Evolutionary conservation across 2,888 invertebrate genomes (phyloP).

Genomic region (Cryptophagus acutangulus): DNA sequence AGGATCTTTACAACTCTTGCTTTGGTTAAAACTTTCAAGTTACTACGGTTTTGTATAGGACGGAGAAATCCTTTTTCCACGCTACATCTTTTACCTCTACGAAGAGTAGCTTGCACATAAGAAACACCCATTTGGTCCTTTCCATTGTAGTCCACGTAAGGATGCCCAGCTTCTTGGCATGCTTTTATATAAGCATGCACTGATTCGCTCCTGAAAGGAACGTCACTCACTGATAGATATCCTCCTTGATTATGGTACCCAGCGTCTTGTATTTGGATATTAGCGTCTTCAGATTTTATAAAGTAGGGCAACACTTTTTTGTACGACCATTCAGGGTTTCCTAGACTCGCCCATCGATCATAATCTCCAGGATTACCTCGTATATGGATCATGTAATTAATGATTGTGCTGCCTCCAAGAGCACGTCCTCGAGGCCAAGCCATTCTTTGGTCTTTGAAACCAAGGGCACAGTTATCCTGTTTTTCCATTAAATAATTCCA

Average conservation of each 20-base stretch:
- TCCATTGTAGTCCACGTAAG: conserved; percentile 65
- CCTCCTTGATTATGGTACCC: conserved; percentile 45
- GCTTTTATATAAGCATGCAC: conserved; percentile 57
- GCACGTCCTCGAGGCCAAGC: conserved; percentile 55
- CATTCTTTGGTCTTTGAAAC: conserved; percentile 41
- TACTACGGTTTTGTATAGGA: conserved; percentile 55
- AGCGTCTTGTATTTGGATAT: conserved; percentile 32
- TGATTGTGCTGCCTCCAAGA: conserved; percentile 51
- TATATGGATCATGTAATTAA: conserved; percentile 54
- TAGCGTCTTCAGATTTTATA: conserved; percentile 42
- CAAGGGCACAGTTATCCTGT: conserved; percentile 39
- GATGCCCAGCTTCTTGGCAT: conserved; percentile 61
- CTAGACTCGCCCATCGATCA: conserved; percentile 59
- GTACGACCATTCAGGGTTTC: conserved; percentile 55
- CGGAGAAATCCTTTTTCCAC: conserved; percentile 62
- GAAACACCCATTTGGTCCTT: conserved; percentile 57
- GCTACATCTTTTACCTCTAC: conserved; percentile 60
- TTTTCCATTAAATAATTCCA: conserved; percentile 60
- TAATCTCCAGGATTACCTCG: conserved; percentile 64
- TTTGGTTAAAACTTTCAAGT: conserved; percentile 62
- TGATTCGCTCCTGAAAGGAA: conserved; percentile 46
- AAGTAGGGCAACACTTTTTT: conserved; percentile 48
- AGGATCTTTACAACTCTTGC: conserved; percentile 62
- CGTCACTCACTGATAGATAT: conserved; percentile 43
- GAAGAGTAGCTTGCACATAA: conserved; percentile 59